These are phyloP conservation scores for Scaptomyza cyrtandrae DNA, from an alignment of 2,888 invertebrate species.

Conservation along the genomic window DNA sequence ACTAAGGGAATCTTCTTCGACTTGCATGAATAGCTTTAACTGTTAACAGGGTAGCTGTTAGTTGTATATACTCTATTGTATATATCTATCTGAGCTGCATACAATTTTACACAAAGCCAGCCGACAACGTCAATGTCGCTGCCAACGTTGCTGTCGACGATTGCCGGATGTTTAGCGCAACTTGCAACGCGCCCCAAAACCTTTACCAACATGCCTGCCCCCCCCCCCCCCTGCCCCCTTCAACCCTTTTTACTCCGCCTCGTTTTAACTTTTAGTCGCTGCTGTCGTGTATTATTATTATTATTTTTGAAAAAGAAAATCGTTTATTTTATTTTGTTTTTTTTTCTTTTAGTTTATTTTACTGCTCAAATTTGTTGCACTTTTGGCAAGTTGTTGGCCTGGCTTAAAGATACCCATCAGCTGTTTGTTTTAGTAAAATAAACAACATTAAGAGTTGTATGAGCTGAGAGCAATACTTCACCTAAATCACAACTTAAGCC, in stretches of 20 bases:
- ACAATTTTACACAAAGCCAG: slow-evolving; percentile 64
- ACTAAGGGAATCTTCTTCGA: no score
- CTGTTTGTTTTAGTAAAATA: not conserved
- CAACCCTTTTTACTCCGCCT: not conserved
- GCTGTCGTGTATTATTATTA: slow-evolving; percentile 55
- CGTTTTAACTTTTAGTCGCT: slow-evolving; percentile 51
- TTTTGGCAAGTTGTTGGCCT: not conserved
- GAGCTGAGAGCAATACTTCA: no score
- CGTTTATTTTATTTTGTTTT: not conserved
- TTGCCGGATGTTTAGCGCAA: slow-evolving; percentile 74
- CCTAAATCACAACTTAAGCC: no score
- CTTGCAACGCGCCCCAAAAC: slow-evolving; percentile 32
- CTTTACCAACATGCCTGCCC: slow-evolving; percentile 18
- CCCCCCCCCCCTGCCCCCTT: no score
- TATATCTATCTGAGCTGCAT: slow-evolving; percentile 24
- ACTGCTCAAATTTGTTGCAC: slow-evolving; percentile 49
- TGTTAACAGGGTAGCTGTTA: not conserved
- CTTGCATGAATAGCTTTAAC: no score
- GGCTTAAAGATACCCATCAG: not conserved
- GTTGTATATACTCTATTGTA: not conserved
- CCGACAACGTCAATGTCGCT: slow-evolving; percentile 47
- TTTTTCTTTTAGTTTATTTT: not conserved
- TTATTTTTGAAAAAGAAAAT: slow-evolving; percentile 21
- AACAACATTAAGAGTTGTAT: no score
- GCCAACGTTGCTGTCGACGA: slow-evolving; percentile 32